Base-by-base conservation (phyloP, 1,140 invertebrate species). In the Cepaea nemoralis region DNA sequence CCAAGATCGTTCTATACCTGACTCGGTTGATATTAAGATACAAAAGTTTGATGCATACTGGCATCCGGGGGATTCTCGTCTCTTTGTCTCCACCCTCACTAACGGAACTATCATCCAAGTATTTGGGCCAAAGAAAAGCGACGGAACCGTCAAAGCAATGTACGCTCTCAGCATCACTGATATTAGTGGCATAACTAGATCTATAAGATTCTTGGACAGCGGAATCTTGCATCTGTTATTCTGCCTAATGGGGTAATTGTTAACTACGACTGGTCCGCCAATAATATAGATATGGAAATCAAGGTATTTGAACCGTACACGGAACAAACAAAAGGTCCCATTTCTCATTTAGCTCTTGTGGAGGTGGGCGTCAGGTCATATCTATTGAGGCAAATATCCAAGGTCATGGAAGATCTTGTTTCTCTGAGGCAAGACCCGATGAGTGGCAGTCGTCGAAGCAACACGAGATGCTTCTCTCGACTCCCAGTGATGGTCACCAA, bases 171-270 rank as follows among this genome's bases (percentile, higher is more conserved):
- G 83, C 59, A 50, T 82, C 5, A 76, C 73, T 19, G 78, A 80
- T 39, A 59, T 71, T 0, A 45, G 27, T 27, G 81, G 77, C 19
- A 27, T 50, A 19, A 80, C 48, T 6, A 80, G 50, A 0, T 69
- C 48, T 10, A 67, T 84, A 19, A 77, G 83, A 24, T 84, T 45
- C 67, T 80, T 33, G 81, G 74, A 35, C 42, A 42, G 39, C 24
- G 66, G 40, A 84, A 76, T n/a, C 73, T 84, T 48, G 83, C 83
- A 19, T 84, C 83, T 40, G 77, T 84, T 33, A 70, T 82, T 35
- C 81, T 84, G 14, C 74, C 83, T 8, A 59, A 73, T 22, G 83
- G 83, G 71, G 77, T 80, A 12, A 69, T 80, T 31, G 81, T 84
- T 27, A 80, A 37, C 59, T 82, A 82, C 71, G 83, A 84, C 74